These are phyloP conservation scores for Augochlora pura DNA, from an alignment of 1,140 invertebrate genomes.

Conservation along the genomic window DNA sequence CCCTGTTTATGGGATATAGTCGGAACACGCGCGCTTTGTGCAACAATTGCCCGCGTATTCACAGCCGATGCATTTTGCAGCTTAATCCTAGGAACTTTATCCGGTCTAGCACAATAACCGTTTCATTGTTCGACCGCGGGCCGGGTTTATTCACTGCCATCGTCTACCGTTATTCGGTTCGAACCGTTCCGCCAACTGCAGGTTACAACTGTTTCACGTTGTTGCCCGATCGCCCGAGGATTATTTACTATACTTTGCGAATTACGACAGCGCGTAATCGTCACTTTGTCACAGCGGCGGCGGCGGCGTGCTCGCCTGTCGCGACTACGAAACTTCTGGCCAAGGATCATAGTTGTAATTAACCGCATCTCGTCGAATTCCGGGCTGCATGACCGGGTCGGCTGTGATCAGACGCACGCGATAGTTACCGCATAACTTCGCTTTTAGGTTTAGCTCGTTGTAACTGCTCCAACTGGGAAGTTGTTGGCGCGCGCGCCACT, in stretches of 20 bases:
- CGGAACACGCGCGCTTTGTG: no score
- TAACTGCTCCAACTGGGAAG: neutral
- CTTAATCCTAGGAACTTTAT: conserved; percentile 11
- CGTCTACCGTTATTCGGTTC: neutral
- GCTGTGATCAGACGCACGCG: neutral
- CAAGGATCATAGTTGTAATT: neutral
- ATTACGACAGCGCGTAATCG: neutral
- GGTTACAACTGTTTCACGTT: neutral
- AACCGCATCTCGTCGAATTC: neutral
- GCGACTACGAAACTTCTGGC: neutral
- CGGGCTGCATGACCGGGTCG: no score
- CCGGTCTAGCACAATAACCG: neutral
- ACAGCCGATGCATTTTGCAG: neutral
- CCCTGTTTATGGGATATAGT: neutral
- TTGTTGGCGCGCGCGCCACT: neutral
- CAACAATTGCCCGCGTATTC: neutral
- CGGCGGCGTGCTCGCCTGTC: neutral
- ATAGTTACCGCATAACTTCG: neutral
- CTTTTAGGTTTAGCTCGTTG: neutral
- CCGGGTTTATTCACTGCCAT: neutral
- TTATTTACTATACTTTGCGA: conserved; percentile 3
- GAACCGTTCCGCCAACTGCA: neutral
- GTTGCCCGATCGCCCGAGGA: neutral
- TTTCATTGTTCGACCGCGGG: conserved; percentile 7
- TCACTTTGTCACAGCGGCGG: neutral